Percentiles rank a stretch among this genome's conserved stretches.
phyloP scores from a whole-genome alignment of 2,888 invertebrate genomes.

The Escarpia spicata region DNA sequence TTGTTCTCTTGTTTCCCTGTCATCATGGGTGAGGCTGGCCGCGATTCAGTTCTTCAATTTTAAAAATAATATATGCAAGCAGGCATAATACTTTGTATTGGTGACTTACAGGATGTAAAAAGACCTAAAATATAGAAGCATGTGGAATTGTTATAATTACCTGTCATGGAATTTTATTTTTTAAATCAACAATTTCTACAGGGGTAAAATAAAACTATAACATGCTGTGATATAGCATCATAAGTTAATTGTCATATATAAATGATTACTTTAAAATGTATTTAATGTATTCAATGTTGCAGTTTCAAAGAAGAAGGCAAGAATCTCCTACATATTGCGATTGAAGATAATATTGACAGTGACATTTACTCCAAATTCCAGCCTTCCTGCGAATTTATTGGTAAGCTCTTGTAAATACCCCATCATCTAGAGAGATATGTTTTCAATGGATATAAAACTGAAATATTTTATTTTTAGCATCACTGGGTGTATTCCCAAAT shows the following conservation, averaged over 20 bases:
- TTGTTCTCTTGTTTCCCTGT: no score
- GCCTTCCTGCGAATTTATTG: conserved; percentile 57
- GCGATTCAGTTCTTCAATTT: no score
- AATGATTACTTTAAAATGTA: not conserved
- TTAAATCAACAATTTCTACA: not conserved
- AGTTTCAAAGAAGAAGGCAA: conserved; percentile 54
- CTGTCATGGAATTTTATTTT: not conserved
- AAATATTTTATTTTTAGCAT: no score
- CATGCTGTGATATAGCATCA: not conserved
- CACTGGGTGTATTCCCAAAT: not conserved
- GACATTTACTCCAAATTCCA: conserved; percentile 56
- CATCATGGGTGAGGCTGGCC: no score
- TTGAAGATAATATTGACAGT: conserved; percentile 52
- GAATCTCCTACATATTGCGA: conserved; percentile 52
- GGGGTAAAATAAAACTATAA: not conserved
- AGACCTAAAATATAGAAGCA: not conserved
- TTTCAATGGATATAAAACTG: no score
- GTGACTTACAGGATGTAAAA: not conserved
- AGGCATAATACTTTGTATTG: not conserved
- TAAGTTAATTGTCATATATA: not conserved
- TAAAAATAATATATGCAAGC: no score
- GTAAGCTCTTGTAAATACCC: conserved; percentile 45
- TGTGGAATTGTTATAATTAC: not conserved
- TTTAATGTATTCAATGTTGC: conserved; percentile 27
- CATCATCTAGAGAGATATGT: not conserved